Percentiles rank a stretch among this genome's conserved stretches.
Evolutionary conservation across 2,888 invertebrate species (phyloP).

Genomic region (Drosophila mimica): DNA sequence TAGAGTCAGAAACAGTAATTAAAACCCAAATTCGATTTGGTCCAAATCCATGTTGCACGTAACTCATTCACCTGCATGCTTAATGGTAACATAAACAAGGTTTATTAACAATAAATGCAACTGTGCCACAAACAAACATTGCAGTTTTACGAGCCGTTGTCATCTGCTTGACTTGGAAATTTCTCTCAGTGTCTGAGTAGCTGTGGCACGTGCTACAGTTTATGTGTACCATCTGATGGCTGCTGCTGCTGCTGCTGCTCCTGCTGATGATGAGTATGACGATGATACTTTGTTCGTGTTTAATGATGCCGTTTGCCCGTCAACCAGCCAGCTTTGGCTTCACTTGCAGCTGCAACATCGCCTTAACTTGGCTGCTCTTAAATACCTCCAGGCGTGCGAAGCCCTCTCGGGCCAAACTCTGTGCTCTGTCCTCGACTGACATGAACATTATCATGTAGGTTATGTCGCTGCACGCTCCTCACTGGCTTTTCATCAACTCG

Average conservation of each 20-base stretch:
- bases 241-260: slow-evolving; percentile 9
- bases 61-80: neutral
- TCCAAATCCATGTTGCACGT: neutral
- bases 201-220: slow-evolving; percentile 71
- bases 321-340: slow-evolving; percentile 38
- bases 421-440: slow-evolving; percentile 35
- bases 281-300: slow-evolving; percentile 79
- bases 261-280: slow-evolving; percentile 60
- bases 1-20: neutral
- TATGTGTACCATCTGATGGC: slow-evolving; percentile 62
- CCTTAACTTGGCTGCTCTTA: slow-evolving; percentile 49
- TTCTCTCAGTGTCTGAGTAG: slow-evolving; percentile 54
- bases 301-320: slow-evolving; percentile 78
- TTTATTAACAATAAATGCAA: slow-evolving; percentile 1
- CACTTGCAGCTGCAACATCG: slow-evolving; percentile 29
- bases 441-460: slow-evolving; percentile 72
- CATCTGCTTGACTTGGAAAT: slow-evolving; percentile 5
- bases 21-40: neutral
- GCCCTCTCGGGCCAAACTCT: neutral
- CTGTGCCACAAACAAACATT: neutral
- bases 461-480: slow-evolving; percentile 68
- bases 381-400: slow-evolving; percentile 12
- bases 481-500: slow-evolving; percentile 71
- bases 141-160: neutral
- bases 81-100: neutral